A percentile compares a stretch with the other conserved stretches of the same genome.
Conservation (phyloP, 1,140 invertebrate species). For the Aphaenogaster floridana region DNA sequence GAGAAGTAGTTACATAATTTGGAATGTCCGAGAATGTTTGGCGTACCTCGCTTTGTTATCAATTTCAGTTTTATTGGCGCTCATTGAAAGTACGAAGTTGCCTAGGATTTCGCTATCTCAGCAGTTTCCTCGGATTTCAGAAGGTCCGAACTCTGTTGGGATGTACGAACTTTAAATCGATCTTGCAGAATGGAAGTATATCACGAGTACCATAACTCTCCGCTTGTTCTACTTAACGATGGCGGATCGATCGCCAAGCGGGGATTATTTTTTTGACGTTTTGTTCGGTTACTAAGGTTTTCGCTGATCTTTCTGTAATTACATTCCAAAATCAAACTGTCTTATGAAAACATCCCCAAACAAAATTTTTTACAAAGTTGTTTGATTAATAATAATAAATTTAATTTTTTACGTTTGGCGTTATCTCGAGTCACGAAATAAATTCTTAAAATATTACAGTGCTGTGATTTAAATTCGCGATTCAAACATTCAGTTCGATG, state of each 20-base stretch:
- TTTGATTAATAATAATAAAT: conserved; percentile 3
- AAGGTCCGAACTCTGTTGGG: conserved; percentile 44
- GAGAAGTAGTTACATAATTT: not conserved
- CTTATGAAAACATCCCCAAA: not conserved
- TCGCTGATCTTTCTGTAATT: not conserved
- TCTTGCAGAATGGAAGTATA: conserved; percentile 54
- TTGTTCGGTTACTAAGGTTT: not conserved
- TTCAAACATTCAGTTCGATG: conserved; percentile 7
- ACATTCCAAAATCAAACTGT: conserved; percentile 20
- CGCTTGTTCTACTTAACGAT: conserved; percentile 64
- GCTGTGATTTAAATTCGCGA: conserved; percentile 2
- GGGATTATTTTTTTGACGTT: conserved; percentile 26
- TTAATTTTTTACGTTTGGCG: not conserved
- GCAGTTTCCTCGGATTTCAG: conserved; percentile 56
- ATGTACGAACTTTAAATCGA: conserved; percentile 69
- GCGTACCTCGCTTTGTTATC: conserved; percentile 68
- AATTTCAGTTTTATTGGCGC: conserved; percentile 72
- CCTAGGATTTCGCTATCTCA: conserved; percentile 67
- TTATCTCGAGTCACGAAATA: not conserved
- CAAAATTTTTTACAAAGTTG: not conserved
- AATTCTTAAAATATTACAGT: conserved; percentile 4
- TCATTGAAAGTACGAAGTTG: conserved; percentile 70
- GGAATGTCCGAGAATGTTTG: not conserved
- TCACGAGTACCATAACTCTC: conserved; percentile 68
- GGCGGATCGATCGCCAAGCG: conserved; percentile 48